phyloP scores from a whole-genome alignment of 2,888 invertebrate genomes.

The Tanypteryx hageni region DNA sequence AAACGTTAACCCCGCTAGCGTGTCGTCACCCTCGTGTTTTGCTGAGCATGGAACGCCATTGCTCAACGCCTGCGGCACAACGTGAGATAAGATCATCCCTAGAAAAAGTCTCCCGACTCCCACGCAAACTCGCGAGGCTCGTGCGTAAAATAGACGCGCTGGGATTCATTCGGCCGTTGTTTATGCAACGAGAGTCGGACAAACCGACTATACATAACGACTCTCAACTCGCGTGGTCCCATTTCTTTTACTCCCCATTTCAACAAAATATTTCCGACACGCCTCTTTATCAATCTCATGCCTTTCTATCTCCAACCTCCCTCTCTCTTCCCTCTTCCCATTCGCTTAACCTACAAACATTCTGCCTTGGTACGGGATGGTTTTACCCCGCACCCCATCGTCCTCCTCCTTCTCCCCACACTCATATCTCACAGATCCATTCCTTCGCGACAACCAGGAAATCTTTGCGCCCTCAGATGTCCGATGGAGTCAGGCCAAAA shows the following conservation, averaged over 20 bases:
- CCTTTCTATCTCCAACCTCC: not conserved
- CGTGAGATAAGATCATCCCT: not conserved
- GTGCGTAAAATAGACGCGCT: not conserved
- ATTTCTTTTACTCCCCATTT: no score
- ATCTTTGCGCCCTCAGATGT: not conserved
- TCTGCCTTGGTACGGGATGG: not conserved
- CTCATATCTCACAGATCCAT: not conserved
- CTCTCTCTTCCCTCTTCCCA: not conserved
- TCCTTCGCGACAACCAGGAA: conserved; percentile 10
- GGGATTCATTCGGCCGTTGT: not conserved
- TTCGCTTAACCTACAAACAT: not conserved
- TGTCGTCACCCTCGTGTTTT: not conserved
- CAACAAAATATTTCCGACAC: no score
- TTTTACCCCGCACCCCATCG: not conserved
- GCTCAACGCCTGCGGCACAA: not conserved
- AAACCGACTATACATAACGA: not conserved
- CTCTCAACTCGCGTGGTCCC: not conserved
- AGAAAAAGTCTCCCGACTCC: not conserved
- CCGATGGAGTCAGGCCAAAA: conserved; percentile 31
- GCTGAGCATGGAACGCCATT: not conserved
- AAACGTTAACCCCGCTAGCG: conserved; percentile 9
- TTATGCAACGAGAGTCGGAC: not conserved
- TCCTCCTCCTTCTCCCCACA: not conserved
- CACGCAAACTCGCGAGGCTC: not conserved
- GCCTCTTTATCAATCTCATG: not conserved